Percentiles rank a stretch among this genome's conserved stretches.
Evolutionary conservation across 2,113 vertebrate genomes (phyloP).

Genomic region (Poicephalus gulielmi): DNA sequence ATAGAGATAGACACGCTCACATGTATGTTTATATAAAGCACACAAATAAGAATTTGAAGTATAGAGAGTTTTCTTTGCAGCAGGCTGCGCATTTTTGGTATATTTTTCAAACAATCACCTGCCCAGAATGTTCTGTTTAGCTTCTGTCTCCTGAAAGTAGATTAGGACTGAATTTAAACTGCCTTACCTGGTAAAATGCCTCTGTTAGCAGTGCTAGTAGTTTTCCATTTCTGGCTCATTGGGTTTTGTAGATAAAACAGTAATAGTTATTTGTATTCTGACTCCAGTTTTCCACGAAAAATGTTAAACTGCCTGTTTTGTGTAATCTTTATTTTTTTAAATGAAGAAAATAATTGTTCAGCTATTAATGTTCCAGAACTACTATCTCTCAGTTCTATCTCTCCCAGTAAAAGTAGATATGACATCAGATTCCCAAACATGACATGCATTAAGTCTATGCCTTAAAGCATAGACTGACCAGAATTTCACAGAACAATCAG

Average conservation of each 20-base stretch:
- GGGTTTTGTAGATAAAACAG: conserved; percentile 64
- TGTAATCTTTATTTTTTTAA: conserved; percentile 3
- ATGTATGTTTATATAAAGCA: neutral
- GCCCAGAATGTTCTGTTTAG: neutral
- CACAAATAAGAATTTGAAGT: neutral
- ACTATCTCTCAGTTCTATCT: neutral
- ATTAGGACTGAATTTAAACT: neutral
- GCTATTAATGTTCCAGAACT: conserved; percentile 36
- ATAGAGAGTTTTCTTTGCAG: neutral
- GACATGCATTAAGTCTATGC: neutral
- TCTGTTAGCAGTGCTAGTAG: neutral
- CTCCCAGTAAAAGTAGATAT: neutral
- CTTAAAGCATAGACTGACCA: neutral
- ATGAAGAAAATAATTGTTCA: conserved; percentile 11
- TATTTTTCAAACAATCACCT: neutral
- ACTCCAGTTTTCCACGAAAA: conserved; percentile 20
- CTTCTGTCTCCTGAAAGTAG: neutral
- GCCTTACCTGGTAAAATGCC: neutral
- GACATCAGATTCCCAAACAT: neutral
- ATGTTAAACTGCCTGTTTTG: neutral
- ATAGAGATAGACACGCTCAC: neutral
- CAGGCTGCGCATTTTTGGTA: neutral
- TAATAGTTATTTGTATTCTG: conserved; percentile 60
- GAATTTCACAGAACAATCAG: neutral
- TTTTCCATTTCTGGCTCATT: conserved; percentile 48